Evolutionary conservation across 2,797 vertebrate genomes (phyloP), one percentile per base, ranked within the genome.

Genomic region (Xyrichtys novacula): DNA sequence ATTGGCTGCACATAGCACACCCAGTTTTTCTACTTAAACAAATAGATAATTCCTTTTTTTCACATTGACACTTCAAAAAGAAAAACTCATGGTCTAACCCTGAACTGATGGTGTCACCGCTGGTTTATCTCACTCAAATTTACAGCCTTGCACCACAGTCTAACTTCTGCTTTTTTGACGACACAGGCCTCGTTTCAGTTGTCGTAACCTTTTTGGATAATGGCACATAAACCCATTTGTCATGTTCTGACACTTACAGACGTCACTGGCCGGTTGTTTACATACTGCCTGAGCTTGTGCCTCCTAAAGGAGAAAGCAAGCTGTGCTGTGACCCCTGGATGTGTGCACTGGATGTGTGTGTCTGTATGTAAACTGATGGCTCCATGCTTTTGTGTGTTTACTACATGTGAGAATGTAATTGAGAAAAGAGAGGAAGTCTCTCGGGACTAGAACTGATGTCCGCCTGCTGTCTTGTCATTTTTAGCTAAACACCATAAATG

Each of bases 401-500:
- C 69, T 23, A 23, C 44, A 58, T 61, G 66, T 71, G 58, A 8
- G 19, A 64, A 59, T 54, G 49, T 52, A 55, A 68, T n/a, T 56
- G 70, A 68, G 57, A 71, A 47, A 60, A 47, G 58, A 44, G 65
- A 25, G 44, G 64, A 62, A 63, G 74, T 74, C 62, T 68, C 61
- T 36, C 43, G 29, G 53, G 72, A 47, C 53, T 48, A 6, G 32
- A 34, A 34, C 10, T 12, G 32, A 34, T 32, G 7, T 32, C 3
- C 11, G 7, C 7, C 11, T 71, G 54, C 62, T 83, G 64, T 59
- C 61, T 56, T 52, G 56, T 39, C 22, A 7, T 81, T 63, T 85
- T 88, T 85, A 74, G 71, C 78, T 71, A 77, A 80, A 78, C 81
- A 77, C 52, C 29, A 81, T 74, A 81, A 75, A 85, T 78, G 70